Conservation (phyloP, 2,888 invertebrate genomes). For the Macrostomum cliftonense region DNA sequence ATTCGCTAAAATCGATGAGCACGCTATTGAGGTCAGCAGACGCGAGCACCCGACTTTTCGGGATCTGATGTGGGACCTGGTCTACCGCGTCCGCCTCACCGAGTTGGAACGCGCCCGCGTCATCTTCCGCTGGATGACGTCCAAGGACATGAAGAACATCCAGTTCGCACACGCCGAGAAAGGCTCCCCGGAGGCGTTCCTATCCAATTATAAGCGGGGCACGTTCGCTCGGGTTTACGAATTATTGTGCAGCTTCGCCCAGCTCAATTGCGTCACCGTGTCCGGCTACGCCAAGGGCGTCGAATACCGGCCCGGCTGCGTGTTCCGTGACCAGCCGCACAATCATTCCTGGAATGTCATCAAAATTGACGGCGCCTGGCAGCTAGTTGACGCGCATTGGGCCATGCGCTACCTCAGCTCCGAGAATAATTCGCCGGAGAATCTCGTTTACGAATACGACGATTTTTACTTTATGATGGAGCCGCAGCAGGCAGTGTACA, state of each 20-base stretch:
- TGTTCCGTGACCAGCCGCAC: constrained; percentile 43
- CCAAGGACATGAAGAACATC: constrained; percentile 36
- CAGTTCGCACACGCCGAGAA: constrained; percentile 27
- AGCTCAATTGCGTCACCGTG: constrained; percentile 89
- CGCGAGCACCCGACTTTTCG: constrained; percentile 32
- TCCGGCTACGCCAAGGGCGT: constrained; percentile 96
- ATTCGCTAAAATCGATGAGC: constrained; percentile 30
- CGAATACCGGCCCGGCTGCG: constrained; percentile 75
- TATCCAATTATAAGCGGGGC: constrained; percentile 34
- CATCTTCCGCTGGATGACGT: constrained; percentile 38
- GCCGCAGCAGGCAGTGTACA: constrained; percentile 47
- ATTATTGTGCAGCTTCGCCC: constrained; percentile 59
- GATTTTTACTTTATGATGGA: constrained; percentile 98
- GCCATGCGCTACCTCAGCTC: constrained; percentile 55
- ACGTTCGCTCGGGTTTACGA: constrained; percentile 36
- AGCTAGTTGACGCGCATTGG: constrained; percentile 98
- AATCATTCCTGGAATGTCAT: constrained; percentile 73
- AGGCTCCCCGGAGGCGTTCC: constrained; percentile 32
- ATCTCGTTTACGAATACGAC: constrained; percentile 71
- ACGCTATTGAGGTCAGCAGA: constrained; percentile 29
- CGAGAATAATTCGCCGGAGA: constrained; percentile 20
- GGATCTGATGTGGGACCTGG: constrained; percentile 34
- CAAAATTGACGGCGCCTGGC: constrained; percentile 89
- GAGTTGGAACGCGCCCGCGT: constrained; percentile 35
- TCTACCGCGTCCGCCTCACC: constrained; percentile 27